Base-by-base conservation (phyloP, 2,797 vertebrate genomes). In the Oreochromis grahami region DNA sequence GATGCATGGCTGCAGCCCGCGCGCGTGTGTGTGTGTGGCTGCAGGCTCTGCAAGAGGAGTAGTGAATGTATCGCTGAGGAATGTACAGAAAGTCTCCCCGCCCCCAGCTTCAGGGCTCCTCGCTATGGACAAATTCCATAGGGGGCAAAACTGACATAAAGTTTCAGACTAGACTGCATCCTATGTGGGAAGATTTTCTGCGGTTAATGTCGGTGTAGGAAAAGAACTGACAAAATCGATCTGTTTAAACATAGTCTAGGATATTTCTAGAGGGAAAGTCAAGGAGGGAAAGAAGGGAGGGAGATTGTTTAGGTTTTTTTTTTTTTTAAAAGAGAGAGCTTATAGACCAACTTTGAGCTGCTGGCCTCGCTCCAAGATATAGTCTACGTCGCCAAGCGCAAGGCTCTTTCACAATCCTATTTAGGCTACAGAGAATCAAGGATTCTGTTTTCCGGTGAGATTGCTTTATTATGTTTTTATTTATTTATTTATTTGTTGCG, bases 41-140 rank as follows among this genome's bases (percentile, higher is more conserved):
- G 82, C 81, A 72, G 81, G 15, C 79, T 85, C 80, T 82, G 87
- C 88, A 89, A 85, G 85, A 88, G 87, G 86, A 92, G 81, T 53
- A 87, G 91, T 93, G 94, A 94, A 96, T 94, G 93, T 94, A 94
- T 94, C 93, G 89, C 88, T 80, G 92, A 91, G 94, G 94, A 96
- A 96, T 95, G 95, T 93, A 94, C 94, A 95, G 89, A 94, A 94
- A 93, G 85, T 88, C 85, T 92, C 92, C 93, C 92, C 95, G 88
- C 94, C 94, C 94, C 90, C 92, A 89, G 89, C 81, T 53, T 43
- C 84, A 85, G 68, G 82, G 60, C 86, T 89, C 89, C 84, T 87
- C 81, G 82, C 86, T 83, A 90, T 94, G 92, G 91, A 88, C 88
- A 86, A 83, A 92, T 94, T 95, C 95, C 93, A 96, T 95, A 95